Evolutionary conservation across 2,888 invertebrate genomes (phyloP).

Genomic region (Parthenolecanium corni): DNA sequence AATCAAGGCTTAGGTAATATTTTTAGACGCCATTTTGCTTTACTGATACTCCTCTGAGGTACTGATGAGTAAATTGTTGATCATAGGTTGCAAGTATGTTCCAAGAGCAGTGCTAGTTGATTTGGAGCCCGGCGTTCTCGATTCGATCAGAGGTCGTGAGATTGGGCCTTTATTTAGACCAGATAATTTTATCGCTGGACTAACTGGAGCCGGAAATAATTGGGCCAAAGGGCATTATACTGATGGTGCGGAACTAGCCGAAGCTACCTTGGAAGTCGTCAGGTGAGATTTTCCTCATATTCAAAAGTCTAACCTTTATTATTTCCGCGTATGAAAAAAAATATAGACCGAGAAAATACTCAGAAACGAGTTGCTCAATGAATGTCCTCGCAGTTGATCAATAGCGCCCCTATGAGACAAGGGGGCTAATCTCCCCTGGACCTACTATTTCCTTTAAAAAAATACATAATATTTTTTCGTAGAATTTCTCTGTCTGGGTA

Average conservation of each 20-base stretch:
- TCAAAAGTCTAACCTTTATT: too few relatives aligned
- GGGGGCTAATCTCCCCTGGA: too few relatives aligned
- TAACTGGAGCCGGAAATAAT: slow-evolving; percentile 20
- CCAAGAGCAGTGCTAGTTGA: slow-evolving; percentile 18
- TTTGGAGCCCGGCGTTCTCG: slow-evolving; percentile 20
- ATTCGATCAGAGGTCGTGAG: slow-evolving; percentile 16
- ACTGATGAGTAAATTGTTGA: neutral
- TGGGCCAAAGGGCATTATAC: slow-evolving; percentile 24
- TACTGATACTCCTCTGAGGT: neutral
- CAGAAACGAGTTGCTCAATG: too few relatives aligned
- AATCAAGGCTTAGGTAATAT: slow-evolving; percentile 14
- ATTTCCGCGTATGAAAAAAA: too few relatives aligned
- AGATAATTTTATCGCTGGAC: slow-evolving; percentile 23
- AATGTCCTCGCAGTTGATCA: too few relatives aligned
- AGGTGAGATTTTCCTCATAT: neutral
- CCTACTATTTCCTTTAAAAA: too few relatives aligned
- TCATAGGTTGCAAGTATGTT: slow-evolving; percentile 20
- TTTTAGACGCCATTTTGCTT: neutral
- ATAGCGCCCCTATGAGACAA: too few relatives aligned
- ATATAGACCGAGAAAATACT: too few relatives aligned
- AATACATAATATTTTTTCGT: too few relatives aligned
- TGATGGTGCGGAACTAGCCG: slow-evolving; percentile 19
- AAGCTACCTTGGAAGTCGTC: slow-evolving; percentile 19
- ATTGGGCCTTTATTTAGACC: slow-evolving; percentile 18
- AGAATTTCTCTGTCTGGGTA: too few relatives aligned